phyloP scores from a whole-genome alignment of 1,140 invertebrate genomes.

The Lepidurus packardi region DNA sequence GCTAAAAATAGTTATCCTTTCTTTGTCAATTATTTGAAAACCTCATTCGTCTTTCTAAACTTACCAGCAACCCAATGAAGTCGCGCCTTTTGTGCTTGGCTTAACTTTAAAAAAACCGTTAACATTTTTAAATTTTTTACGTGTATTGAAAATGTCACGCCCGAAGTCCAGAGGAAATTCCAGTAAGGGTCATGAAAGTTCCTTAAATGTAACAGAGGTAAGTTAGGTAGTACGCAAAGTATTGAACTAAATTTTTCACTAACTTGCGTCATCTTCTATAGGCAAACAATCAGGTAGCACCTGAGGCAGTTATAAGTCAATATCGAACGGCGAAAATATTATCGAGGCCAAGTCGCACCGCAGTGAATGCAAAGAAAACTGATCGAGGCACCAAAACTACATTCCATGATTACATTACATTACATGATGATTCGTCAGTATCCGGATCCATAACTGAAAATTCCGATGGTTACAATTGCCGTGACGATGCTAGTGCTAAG shows the following conservation, averaged over 20 bases:
- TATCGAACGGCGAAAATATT: not conserved
- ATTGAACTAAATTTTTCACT: not conserved
- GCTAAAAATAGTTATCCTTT: no score
- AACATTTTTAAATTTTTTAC: no score
- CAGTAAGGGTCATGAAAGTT: not conserved
- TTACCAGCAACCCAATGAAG: not conserved
- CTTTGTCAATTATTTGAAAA: not conserved
- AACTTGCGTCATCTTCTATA: not conserved
- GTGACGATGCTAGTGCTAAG: not conserved
- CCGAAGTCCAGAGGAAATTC: not conserved
- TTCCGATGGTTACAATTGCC: not conserved
- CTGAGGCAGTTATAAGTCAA: not conserved
- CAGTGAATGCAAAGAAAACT: not conserved
- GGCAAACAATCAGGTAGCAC: not conserved
- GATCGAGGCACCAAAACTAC: not conserved
- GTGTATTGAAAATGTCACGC: not conserved
- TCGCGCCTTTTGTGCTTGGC: not conserved
- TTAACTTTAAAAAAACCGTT: no score
- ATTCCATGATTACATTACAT: constrained; percentile 3
- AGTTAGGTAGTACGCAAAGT: not conserved
- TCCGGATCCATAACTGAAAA: not conserved
- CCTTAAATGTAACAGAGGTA: not conserved
- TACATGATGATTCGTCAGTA: not conserved
- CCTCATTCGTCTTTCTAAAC: not conserved
- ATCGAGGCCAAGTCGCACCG: not conserved